phyloP scores from a whole-genome alignment of 2,797 vertebrate species.

The Picus viridis region DNA sequence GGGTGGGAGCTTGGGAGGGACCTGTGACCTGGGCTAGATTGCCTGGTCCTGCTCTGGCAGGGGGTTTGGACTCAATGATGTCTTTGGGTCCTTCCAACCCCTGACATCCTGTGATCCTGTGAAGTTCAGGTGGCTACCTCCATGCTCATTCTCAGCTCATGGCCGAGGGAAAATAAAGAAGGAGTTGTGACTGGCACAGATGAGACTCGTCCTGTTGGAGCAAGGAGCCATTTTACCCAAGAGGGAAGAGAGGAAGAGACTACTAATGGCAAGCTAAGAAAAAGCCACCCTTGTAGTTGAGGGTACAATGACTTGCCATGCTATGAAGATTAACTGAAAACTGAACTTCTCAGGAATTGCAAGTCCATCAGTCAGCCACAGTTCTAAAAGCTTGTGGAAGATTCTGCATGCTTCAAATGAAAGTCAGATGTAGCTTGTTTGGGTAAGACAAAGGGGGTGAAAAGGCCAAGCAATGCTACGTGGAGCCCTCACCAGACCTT shows the following conservation, averaged over 20 bases:
- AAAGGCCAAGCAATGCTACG: not conserved
- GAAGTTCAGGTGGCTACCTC: not conserved
- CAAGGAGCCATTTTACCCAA: not conserved
- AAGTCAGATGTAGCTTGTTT: not conserved
- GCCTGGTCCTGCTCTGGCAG: no score
- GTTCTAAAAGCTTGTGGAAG: not conserved
- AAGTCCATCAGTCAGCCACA: not conserved
- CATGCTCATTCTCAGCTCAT: not conserved
- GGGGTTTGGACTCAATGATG: no score
- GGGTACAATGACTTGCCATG: not conserved
- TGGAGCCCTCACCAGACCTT: not conserved
- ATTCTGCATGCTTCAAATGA: not conserved
- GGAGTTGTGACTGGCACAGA: not conserved
- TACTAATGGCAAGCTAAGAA: not conserved
- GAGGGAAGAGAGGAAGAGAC: not conserved
- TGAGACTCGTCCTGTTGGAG: not conserved
- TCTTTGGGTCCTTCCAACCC: no score
- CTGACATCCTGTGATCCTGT: no score
- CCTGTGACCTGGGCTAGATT: no score
- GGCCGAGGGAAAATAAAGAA: not conserved
- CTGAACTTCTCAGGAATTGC: not conserved
- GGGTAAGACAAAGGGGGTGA: not conserved
- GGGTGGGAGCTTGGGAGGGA: not conserved
- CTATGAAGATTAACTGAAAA: not conserved
- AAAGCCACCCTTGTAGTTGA: rapidly evolving